Conservation (phyloP, 2,797 vertebrate genomes). For the Acomys russatus region DNA sequence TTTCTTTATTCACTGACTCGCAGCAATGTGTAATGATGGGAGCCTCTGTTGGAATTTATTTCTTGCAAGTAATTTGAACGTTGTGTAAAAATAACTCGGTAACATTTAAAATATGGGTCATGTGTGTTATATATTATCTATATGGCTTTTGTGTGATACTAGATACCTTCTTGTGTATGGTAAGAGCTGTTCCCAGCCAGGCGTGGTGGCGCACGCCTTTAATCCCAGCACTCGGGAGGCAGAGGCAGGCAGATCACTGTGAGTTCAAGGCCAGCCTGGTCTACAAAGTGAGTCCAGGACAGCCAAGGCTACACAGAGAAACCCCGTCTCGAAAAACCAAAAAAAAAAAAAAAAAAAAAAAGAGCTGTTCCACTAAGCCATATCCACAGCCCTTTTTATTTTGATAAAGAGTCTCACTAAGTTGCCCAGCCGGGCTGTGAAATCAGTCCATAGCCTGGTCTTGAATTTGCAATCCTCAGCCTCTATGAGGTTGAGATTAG, state of each 20-base stretch:
- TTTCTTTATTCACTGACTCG: slow-evolving; percentile 18
- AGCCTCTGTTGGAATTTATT: slow-evolving; percentile 15
- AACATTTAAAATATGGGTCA: background rate
- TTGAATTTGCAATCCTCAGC: background rate
- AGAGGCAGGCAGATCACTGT: no score
- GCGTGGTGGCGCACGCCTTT: no score
- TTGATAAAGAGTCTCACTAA: background rate
- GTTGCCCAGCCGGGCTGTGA: background rate
- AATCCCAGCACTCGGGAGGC: no score
- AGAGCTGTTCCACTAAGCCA: background rate
- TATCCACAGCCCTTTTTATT: background rate
- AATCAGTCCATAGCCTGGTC: background rate
- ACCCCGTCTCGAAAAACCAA: no score
- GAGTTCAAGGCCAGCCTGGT: no score
- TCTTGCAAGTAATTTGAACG: slow-evolving; percentile 29
- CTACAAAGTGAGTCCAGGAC: no score
- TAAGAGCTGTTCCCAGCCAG: background rate
- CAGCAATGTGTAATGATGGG: background rate
- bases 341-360: no score
- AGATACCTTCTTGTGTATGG: background rate
- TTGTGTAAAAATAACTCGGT: background rate
- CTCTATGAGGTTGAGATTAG: background rate
- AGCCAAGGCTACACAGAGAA: no score
- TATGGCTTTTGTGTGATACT: background rate
- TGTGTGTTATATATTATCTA: background rate